Conservation (phyloP, 2,888 invertebrate genomes). For the Frankliniella fusca region DNA sequence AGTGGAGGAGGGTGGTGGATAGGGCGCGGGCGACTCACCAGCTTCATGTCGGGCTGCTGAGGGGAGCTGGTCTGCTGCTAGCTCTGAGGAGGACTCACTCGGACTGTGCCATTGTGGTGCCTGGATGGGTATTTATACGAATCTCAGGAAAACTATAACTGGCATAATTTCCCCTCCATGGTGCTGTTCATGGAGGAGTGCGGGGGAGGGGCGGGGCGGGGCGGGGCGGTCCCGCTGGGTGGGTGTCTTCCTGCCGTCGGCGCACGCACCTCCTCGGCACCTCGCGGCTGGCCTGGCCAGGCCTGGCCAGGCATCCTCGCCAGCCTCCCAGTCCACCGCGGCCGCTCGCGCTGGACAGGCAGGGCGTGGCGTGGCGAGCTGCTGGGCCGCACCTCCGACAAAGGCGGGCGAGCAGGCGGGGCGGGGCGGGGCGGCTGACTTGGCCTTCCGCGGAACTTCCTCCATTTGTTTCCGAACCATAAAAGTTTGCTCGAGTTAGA, state of each 20-base stretch:
- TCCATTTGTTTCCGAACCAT: too few relatives aligned
- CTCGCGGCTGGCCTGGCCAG: too few relatives aligned
- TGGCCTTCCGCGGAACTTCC: too few relatives aligned
- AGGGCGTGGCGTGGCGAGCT: too few relatives aligned
- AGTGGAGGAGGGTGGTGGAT: neutral
- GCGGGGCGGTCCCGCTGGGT: neutral
- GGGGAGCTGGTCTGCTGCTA: neutral
- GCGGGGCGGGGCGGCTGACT: too few relatives aligned
- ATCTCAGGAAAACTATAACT: slow-evolving; percentile 21
- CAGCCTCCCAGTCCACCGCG: neutral
- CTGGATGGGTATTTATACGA: slow-evolving; percentile 4
- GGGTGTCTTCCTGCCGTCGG: slow-evolving; percentile 16
- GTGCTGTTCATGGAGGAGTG: neutral
- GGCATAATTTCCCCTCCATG: slow-evolving; percentile 7
- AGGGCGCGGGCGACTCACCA: neutral
- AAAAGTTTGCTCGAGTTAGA: too few relatives aligned
- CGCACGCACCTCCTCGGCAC: too few relatives aligned
- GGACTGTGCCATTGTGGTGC: slow-evolving; percentile 14
- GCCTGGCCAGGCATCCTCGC: too few relatives aligned
- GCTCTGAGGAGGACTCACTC: neutral
- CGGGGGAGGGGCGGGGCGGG: slow-evolving; percentile 6
- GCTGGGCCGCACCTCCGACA: too few relatives aligned
- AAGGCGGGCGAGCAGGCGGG: too few relatives aligned
- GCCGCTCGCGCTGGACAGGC: neutral
- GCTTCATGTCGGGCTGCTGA: neutral